Percentiles rank a stretch among this genome's conserved stretches.
Evolutionary conservation across 2,888 invertebrate genomes (phyloP).

Genomic region (Yponomeuta cagnagella): DNA sequence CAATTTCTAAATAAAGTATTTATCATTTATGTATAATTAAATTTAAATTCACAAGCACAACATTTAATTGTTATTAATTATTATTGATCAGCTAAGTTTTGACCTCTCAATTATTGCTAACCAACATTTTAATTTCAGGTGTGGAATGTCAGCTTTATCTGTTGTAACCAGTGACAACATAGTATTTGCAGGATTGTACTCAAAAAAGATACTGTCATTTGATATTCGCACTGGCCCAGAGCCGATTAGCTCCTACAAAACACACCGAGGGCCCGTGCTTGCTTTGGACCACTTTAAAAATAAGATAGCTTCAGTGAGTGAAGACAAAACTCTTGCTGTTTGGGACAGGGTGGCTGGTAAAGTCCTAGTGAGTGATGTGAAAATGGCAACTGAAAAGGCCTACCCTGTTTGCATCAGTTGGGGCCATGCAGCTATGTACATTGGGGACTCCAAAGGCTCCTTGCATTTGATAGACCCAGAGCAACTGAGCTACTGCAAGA

Average conservation of each 20-base stretch:
- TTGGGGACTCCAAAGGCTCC: conserved; percentile 64
- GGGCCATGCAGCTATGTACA: conserved; percentile 54
- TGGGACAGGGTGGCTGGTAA: conserved; percentile 74
- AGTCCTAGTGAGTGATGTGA: conserved; percentile 49
- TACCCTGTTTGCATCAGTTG: conserved; percentile 63
- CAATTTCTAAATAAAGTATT: too few relatives aligned
- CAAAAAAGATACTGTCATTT: conserved; percentile 70
- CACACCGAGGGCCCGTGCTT: conserved; percentile 73
- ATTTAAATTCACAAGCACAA: too few relatives aligned
- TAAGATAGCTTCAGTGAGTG: conserved; percentile 74
- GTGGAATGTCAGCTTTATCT: conserved; percentile 72
- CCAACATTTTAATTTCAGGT: conserved; percentile 38
- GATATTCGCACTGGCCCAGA: conserved; percentile 61
- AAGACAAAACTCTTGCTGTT: conserved; percentile 73
- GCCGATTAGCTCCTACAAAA: conserved; percentile 59
- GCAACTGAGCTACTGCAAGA: conserved; percentile 39
- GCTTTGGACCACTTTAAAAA: conserved; percentile 51
- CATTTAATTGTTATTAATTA: too few relatives aligned
- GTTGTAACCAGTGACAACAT: conserved; percentile 60
- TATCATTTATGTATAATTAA: too few relatives aligned
- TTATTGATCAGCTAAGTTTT: too few relatives aligned
- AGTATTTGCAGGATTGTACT: conserved; percentile 72
- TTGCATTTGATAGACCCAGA: conserved; percentile 61
- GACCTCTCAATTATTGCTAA: too few relatives aligned
- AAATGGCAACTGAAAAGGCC: conserved; percentile 53